Base-by-base conservation (phyloP, 2,113 vertebrate genomes). In the Harpagus bidentatus region DNA sequence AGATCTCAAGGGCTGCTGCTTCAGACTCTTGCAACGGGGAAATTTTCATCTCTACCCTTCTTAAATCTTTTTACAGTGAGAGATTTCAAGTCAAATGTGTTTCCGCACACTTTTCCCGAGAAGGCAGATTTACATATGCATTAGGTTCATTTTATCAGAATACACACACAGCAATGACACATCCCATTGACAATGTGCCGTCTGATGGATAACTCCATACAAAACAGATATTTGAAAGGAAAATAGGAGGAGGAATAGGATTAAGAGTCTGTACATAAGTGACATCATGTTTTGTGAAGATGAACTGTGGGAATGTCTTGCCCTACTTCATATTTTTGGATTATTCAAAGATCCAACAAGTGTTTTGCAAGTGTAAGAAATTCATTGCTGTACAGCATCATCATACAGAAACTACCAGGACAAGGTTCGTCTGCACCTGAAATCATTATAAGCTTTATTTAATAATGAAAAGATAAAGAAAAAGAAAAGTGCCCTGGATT, bases 81-180 rank as follows among this genome's bases (percentile, higher is more conserved):
- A 93, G 88, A 94, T 94, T 97, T 94, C 89, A 84, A 97, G 97
- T 97, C 95, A 95, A 97, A 97, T 87, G 88, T 96, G 95, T 97
- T 98, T 96, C 91, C 25, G 92, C 97, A 96, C 94, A 88, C 96
- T 96, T 96, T 94, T 97, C 96, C 79, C 43, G 87, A 93, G 97
- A 97, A 98, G 97, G 80, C 94, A 92, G 96, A 97, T 97, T 96
- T 98, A 97, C 98, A 98, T 98, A 97, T 98, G 97, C 89, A 98
- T 98, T 96, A 97, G 95, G 93, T 96, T 97, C 97, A 95, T 97
- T 98, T 98, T 94, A 97, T 98, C 96, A 73, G 97, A 95, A 95
- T 21, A 83, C 89, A 95, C 96, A 96, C 90, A 82, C 93, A 82
- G 96, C 96, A 97, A 62, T 97, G 97, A 98, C 97, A 97, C 96